Evolutionary conservation across 1,140 invertebrate genomes (phyloP).

Genomic region (Antheraea pernyi): DNA sequence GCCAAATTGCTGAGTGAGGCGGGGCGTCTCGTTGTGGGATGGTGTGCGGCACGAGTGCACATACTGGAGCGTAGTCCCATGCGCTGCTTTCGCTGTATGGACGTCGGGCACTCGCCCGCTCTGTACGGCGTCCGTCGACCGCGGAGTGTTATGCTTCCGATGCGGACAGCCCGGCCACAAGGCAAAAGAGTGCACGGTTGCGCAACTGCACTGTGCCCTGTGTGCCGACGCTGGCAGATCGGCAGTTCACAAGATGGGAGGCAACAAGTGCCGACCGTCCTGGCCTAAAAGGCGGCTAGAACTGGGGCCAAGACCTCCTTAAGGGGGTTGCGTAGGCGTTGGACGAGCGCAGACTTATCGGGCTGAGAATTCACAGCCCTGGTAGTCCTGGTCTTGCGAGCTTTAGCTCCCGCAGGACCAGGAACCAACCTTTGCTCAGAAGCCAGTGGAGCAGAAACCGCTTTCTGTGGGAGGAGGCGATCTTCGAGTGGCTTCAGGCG

Average conservation of each 20-base stretch:
- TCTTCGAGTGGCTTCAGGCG: too few relatives aligned
- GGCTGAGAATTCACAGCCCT: too few relatives aligned
- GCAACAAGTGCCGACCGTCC: background rate
- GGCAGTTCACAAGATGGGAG: background rate
- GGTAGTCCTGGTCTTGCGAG: too few relatives aligned
- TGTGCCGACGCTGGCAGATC: background rate
- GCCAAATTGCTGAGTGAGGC: background rate
- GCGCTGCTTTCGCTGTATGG: too few relatives aligned
- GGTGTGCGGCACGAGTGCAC: background rate
- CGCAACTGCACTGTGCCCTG: background rate
- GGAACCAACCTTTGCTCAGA: too few relatives aligned
- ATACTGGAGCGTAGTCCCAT: background rate
- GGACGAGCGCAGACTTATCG: too few relatives aligned
- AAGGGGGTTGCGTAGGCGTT: too few relatives aligned
- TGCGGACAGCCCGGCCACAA: background rate
- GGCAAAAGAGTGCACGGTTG: background rate
- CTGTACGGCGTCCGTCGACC: background rate
- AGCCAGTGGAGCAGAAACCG: too few relatives aligned
- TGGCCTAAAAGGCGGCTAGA: too few relatives aligned
- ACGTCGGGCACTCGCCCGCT: background rate
- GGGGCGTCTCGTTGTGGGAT: background rate
- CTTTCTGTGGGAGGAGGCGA: too few relatives aligned
- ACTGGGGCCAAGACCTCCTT: too few relatives aligned
- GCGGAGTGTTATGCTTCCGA: background rate
- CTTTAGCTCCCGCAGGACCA: too few relatives aligned